Conservation (phyloP, 2,888 invertebrate genomes). For the Formica aserva region DNA sequence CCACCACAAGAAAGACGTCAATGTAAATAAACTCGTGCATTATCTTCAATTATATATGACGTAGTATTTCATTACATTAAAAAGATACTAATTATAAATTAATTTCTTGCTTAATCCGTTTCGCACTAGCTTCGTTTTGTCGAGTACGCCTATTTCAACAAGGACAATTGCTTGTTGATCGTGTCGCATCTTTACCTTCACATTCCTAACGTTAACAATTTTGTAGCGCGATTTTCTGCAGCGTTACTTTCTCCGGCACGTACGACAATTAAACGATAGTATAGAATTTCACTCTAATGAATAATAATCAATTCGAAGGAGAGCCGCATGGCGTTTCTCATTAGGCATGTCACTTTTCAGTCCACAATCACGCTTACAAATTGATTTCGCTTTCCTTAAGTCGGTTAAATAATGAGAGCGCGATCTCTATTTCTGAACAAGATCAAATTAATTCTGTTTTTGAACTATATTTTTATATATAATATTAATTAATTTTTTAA, state of each 20-base stretch:
- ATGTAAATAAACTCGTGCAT: neutral
- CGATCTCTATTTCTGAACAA: conserved; percentile 6
- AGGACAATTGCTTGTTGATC: conserved; percentile 35
- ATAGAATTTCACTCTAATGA: conserved; percentile 68
- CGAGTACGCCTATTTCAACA: conserved; percentile 10
- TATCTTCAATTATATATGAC: neutral
- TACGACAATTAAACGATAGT: conserved; percentile 62
- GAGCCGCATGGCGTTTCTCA: conserved; percentile 58
- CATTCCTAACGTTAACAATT: conserved; percentile 35
- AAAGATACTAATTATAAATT: conserved; percentile 14
- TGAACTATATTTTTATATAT: neutral
- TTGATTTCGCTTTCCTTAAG: conserved; percentile 68
- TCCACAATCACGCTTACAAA: conserved; percentile 52
- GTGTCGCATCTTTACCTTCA: conserved; percentile 21
- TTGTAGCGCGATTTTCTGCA: conserved; percentile 10
- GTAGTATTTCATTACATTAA: neutral
- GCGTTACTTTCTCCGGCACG: conserved; percentile 57
- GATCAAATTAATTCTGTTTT: conserved; percentile 18
- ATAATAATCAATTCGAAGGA: conserved; percentile 60
- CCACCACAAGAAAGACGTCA: neutral
- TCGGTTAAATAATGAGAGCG: conserved; percentile 50
- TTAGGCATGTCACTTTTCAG: conserved; percentile 59
- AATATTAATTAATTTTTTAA: neutral
- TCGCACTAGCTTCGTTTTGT: neutral
- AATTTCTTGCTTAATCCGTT: conserved; percentile 1